Evolutionary conservation across 2,797 vertebrate genomes (phyloP), one percentile per base, ranked within the genome.

Genomic region (Lates japonicus): DNA sequence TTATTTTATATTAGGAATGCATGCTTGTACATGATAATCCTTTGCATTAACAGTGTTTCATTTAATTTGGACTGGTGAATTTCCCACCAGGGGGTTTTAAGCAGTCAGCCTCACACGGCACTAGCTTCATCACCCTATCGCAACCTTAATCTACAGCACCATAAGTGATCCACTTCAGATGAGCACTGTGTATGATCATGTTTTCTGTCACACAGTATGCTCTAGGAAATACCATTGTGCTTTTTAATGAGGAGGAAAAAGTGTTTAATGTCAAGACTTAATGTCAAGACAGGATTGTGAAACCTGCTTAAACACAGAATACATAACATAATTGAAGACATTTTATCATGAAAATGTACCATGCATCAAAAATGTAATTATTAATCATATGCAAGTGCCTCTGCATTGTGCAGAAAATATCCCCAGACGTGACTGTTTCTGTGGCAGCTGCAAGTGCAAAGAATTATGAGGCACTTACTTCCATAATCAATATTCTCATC

Each of bases 401-500:
- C 1, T 10, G 12, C 31, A 39, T 33, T 42, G 7, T 60, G 42
- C 11, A 29, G 20, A 68, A 57, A 65, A 25, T 46, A 2, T 46
- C 13, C 5, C n/a, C 25, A 2, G 20, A 46, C 48, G 39, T 52
- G 17, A 7, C 39, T 3, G 16, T 44, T 39, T 52, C 57, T 60
- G 41, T 64, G 37, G 44, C 42, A 65, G 31, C 46, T 52, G 42
- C 66, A 63, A 44, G 7, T 42, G 58, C n/a, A 48, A 54, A 25
- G 3, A 41, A 42, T 68, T 61, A 22, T 63, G 37, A 29, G 19
- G 31, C 6, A 6, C 2, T 60, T 29, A 3, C 7, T 25, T n/a
- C 19, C 58, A 10, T 19, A 72, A 41, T 48, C 6, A 9, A 48
- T 25, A 22, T 41, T 49, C 55, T 14, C 58, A 55, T 68, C 19